Evolutionary conservation across 2,888 invertebrate species (phyloP).

Genomic region (Tetramorium bicarinatum): DNA sequence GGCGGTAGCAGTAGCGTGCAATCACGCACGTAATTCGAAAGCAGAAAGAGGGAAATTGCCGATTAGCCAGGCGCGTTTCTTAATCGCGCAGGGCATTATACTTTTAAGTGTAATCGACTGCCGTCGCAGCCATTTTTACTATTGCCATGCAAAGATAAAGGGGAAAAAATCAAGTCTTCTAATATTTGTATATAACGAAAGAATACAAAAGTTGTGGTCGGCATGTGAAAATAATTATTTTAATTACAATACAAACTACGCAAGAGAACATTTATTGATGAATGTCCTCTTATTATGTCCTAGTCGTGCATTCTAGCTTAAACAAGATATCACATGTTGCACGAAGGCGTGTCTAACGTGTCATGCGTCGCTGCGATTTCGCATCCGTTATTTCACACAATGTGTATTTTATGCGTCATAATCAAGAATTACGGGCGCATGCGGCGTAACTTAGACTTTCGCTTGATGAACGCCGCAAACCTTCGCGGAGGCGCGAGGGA

Average conservation of each 20-base stretch:
- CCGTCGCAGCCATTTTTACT: constrained; percentile 39
- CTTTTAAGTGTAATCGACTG: constrained; percentile 56
- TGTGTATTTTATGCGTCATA: constrained; percentile 30
- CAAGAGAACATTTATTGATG: constrained; percentile 5
- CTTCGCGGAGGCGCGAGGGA: constrained; percentile 1
- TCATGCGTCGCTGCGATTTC: constrained; percentile 6
- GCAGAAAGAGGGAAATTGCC: constrained; percentile 81
- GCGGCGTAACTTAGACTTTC: constrained; percentile 27
- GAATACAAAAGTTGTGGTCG: constrained; percentile 11
- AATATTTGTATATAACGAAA: constrained; percentile 25
- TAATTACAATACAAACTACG: background rate
- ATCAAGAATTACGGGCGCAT: constrained; percentile 41
- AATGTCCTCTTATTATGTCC: too few species aligned
- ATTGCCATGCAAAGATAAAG: constrained; percentile 22
- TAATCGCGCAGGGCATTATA: constrained; percentile 71
- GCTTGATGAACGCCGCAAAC: constrained; percentile 37
- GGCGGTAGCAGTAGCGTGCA: constrained; percentile 76
- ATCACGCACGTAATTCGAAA: constrained; percentile 82
- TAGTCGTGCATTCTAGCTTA: background rate
- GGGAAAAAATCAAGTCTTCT: constrained; percentile 13
- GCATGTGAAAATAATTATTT: background rate
- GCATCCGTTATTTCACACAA: constrained; percentile 38
- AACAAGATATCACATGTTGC: constrained; percentile 29
- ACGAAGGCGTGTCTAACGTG: constrained; percentile 21
- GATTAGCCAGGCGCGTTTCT: constrained; percentile 79